Percentiles rank a stretch among this genome's conserved stretches.
Evolutionary conservation across 2,797 vertebrate genomes (phyloP).

Genomic region (Etheostoma nigrum): DNA sequence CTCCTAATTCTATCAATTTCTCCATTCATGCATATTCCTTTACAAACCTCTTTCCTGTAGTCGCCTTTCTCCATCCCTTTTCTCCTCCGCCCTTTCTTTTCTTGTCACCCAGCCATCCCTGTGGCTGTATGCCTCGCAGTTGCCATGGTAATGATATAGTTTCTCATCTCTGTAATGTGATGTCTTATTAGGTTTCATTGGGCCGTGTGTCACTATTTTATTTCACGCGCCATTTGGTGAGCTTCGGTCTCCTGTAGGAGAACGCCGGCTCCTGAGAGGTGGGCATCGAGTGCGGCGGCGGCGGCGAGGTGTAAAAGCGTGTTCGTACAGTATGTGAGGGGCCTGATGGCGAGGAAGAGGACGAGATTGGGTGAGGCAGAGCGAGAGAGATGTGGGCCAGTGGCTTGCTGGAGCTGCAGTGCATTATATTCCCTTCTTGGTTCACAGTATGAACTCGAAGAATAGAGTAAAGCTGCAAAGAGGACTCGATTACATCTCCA

Average conservation of each 20-base stretch:
- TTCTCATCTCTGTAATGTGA: constrained; percentile 85
- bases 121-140: constrained; percentile 78
- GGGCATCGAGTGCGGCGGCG: constrained; percentile 61
- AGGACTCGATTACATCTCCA: no score
- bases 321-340: constrained; percentile 12
- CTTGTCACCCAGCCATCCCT: constrained; percentile 78
- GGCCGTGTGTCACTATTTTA: constrained; percentile 83
- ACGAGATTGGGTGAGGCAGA: constrained; percentile 50
- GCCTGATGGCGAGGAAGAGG: constrained; percentile 50
- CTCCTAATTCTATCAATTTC: constrained; percentile 27
- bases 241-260: constrained; percentile 62
- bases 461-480: neutral
- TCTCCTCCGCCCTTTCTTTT: constrained; percentile 67
- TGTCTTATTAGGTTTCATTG: constrained; percentile 84
- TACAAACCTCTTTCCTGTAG: constrained; percentile 48
- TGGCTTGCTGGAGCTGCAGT: constrained; percentile 24
- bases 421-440: constrained; percentile 25
- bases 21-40: constrained; percentile 61
- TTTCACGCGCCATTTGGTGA: constrained; percentile 84
- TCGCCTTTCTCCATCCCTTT: constrained; percentile 54
- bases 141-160: constrained; percentile 86
- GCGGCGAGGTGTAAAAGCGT: constrained; percentile 45
- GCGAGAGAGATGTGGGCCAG: constrained; percentile 48
- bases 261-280: constrained; percentile 60
- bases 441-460: constrained; percentile 44